A percentile compares a stretch with the other conserved stretches of the same genome.
phyloP scores from a whole-genome alignment of 2,113 vertebrate species.

The Holacanthus passer region DNA sequence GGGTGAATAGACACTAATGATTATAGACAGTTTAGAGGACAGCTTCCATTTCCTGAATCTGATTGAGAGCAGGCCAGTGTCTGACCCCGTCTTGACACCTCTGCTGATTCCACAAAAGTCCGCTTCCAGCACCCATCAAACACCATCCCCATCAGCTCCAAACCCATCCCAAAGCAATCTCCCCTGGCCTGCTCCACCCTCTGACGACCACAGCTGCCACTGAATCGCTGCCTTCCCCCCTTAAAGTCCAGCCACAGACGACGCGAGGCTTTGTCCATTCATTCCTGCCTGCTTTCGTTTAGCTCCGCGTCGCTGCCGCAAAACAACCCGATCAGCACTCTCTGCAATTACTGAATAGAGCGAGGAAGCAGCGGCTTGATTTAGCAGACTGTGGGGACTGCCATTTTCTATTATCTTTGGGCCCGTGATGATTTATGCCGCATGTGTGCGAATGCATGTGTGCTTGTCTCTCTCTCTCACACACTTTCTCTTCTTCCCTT shows the following conservation, averaged over 20 bases:
- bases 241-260: slow-evolving; percentile 17
- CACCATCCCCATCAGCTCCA: slow-evolving; percentile 38
- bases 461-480: slow-evolving; percentile 47
- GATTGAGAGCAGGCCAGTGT: slow-evolving; percentile 14
- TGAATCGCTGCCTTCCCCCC: slow-evolving; percentile 2
- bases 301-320: slow-evolving; percentile 48
- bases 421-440: slow-evolving; percentile 77
- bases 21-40: slow-evolving; percentile 20
- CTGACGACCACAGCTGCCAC: slow-evolving; percentile 42
- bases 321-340: slow-evolving; percentile 78
- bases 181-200: slow-evolving; percentile 26
- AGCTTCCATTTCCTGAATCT: slow-evolving; percentile 35
- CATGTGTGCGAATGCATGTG: slow-evolving; percentile 47
- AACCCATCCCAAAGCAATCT: slow-evolving; percentile 47
- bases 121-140: slow-evolving; percentile 44
- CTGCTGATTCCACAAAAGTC: slow-evolving; percentile 50
- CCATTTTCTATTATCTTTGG: slow-evolving; percentile 79
- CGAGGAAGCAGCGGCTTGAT: slow-evolving; percentile 76
- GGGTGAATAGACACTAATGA: slow-evolving; percentile 29
- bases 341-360: slow-evolving; percentile 74
- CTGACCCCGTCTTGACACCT: slow-evolving; percentile 50
- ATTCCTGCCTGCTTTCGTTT: slow-evolving; percentile 68
- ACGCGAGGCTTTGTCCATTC: slow-evolving; percentile 33
- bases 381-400: slow-evolving; percentile 77
- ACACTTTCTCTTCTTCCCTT: slow-evolving; percentile 64